phyloP scores from a whole-genome alignment of 2,113 vertebrate species.

The Onychostruthus taczanowskii region DNA sequence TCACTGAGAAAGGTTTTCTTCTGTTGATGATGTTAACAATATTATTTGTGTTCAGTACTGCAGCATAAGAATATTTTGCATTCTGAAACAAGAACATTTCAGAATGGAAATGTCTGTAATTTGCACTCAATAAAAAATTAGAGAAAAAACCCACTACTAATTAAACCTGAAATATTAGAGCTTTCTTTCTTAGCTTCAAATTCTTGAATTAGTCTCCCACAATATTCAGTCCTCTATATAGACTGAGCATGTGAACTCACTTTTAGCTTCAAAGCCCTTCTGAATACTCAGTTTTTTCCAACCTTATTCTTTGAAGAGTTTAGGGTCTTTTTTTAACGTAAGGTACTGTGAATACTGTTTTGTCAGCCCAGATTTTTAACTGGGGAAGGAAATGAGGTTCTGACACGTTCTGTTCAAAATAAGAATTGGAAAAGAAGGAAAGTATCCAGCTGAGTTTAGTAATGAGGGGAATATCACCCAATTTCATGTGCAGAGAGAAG shows the following conservation, averaged over 20 bases:
- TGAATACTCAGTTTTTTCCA: neutral
- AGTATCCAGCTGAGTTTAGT: neutral
- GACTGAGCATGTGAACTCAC: neutral
- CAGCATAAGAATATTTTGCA: neutral
- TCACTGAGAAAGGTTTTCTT: neutral
- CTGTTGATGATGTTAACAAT: neutral
- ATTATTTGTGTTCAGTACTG: neutral
- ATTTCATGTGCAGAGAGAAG: neutral
- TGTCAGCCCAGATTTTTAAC: neutral
- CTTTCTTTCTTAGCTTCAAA: neutral
- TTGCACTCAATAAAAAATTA: neutral
- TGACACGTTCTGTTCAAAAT: neutral
- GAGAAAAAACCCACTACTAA: accelerated
- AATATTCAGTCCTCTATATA: neutral
- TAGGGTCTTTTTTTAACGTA: neutral
- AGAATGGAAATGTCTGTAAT: neutral
- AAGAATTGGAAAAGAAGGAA: neutral
- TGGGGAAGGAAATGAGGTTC: neutral
- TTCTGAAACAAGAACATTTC: neutral
- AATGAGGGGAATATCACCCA: neutral
- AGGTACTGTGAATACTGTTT: neutral
- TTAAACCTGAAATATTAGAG: neutral
- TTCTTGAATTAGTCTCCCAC: neutral
- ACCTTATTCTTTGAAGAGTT: neutral
- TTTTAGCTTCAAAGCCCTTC: neutral